Evolutionary conservation across 2,888 invertebrate species (phyloP), one percentile per base, ranked within the genome.

Genomic region (Colletes collaris): DNA sequence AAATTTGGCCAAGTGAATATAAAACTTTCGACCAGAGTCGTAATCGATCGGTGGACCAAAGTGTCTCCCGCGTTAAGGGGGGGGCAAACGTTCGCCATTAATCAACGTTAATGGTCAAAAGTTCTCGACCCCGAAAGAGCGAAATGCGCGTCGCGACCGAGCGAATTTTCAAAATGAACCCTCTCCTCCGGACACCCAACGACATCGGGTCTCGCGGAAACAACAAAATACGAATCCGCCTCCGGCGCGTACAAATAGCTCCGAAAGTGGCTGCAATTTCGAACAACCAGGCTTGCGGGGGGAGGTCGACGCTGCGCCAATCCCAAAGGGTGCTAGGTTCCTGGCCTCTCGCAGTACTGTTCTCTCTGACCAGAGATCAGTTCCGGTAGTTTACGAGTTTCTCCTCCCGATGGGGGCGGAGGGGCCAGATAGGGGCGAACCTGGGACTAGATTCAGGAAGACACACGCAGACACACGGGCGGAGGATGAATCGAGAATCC

Each of bases 351-450:
- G 56, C 59, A 62, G 56, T 75, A 63, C 71, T 70, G 84, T 84
- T 77, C 69, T 77, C 69, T 65, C 80, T 79, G 82, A 76, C 65
- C 83, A 74, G 83, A 75, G 79, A 81, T 85, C 87, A 76, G 79
- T 81, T 85, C 81, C 77, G 78, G 74, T 79, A 81, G 85, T 86
- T 86, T 86, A 87, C 85, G 85, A 85, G 83, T 83, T 80, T 87
- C 86, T 77, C 75, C 63, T 55, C 67, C 56, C 35, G 71, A 27
- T 27, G 27, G 27, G 27, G 27, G 5, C 13, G 62, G 63, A 16
- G 13, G 10, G 0, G 40, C 46, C 13, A 11, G 62, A 63, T 56
- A 50, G 49, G 40, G 73, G 53, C 5, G 27, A 44, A 35, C 6
- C 37, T 6, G 64, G n/a, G 3, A 5, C 49, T 19, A 11, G 13